These are phyloP conservation scores for Drosophila nr. perissopoda DNA, from an alignment of 2,888 invertebrate species.

Conservation along the genomic window DNA sequence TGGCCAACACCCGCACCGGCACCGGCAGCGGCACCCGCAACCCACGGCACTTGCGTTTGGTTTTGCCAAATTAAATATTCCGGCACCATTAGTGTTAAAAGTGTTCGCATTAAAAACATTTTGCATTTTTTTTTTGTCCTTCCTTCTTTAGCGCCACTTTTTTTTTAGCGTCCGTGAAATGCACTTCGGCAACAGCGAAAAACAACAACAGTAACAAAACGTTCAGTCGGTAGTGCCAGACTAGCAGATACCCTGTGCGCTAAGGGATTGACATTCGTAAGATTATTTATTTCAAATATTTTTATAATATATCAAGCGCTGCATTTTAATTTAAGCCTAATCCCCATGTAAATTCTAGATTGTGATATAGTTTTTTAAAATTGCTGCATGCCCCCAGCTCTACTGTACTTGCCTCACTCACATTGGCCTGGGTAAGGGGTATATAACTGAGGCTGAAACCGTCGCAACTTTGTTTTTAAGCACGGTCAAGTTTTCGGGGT, in stretches of 20 bases:
- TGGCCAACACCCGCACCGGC: conserved; percentile 6
- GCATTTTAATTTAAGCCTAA: background rate
- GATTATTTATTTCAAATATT: background rate
- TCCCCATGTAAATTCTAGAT: background rate
- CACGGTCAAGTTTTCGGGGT: conserved; percentile 63
- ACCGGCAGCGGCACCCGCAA: background rate
- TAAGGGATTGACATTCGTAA: background rate
- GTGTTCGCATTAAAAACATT: conserved; percentile 82
- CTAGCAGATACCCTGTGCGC: background rate
- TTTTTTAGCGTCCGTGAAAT: conserved; percentile 37
- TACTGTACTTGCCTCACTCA: background rate
- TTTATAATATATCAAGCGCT: background rate
- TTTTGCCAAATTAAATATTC: conserved; percentile 82
- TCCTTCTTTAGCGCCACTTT: conserved; percentile 27
- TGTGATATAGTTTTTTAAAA: background rate
- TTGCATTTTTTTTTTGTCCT: conserved; percentile 69
- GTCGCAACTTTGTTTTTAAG: conserved; percentile 72
- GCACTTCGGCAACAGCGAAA: conserved; percentile 16
- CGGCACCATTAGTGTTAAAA: conserved; percentile 85
- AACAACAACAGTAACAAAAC: conserved; percentile 3
- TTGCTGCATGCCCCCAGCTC: background rate
- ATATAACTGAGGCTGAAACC: conserved; percentile 22
- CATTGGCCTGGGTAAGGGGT: background rate
- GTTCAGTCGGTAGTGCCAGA: background rate
- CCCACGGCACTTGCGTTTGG: conserved; percentile 28